Evolutionary conservation across 2,888 invertebrate species (phyloP), one percentile per base, ranked within the genome.

Genomic region (Junonia oenone): DNA sequence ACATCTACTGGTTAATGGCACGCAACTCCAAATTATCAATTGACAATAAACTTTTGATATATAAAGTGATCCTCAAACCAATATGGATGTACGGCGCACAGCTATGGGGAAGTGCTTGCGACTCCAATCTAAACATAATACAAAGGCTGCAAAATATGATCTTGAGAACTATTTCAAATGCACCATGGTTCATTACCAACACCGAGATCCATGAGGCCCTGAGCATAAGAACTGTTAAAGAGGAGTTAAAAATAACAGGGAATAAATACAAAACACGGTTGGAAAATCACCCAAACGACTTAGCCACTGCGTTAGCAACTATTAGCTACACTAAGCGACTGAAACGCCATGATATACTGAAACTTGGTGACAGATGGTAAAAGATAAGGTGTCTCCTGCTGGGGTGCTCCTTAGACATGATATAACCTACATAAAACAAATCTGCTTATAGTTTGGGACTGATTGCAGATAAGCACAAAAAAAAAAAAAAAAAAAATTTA

Each of bases 1-100:
- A 50, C 19, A 50, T 62, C 13, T 50, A 61, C 29, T 61, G 59
- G 61, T 26, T 59, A 43, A 29, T 59, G 8, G 56, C 50, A 26
- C 45, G 60, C 35, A 58, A 62, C 19, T 52, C 45, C 5, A 51
- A 29, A 31, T 40, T 51, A 4, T 40, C 51, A 11, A 2, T 59
- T 1, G 51, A 59, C 19, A 56, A 56, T 35, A 56, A 59, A 31
- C 11, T 59, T 0, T 33, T 59, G 1, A 49, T 60, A 14, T 59
- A 61, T 19, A 59, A 56, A n/a, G 2, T 40, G 1, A 37, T 59
- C 1, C 14, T 61, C 1, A 55, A 54, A 45, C 58, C 55, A 5
- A 48, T 61, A n/a, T 61, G 59, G 61, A 51, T 29, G 0, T 58
- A 61, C 27, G 55, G 56, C 0, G 45, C 49, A 11, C 38, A 54